Base-by-base conservation (phyloP, 2,113 vertebrate species). In the Indicator indicator region DNA sequence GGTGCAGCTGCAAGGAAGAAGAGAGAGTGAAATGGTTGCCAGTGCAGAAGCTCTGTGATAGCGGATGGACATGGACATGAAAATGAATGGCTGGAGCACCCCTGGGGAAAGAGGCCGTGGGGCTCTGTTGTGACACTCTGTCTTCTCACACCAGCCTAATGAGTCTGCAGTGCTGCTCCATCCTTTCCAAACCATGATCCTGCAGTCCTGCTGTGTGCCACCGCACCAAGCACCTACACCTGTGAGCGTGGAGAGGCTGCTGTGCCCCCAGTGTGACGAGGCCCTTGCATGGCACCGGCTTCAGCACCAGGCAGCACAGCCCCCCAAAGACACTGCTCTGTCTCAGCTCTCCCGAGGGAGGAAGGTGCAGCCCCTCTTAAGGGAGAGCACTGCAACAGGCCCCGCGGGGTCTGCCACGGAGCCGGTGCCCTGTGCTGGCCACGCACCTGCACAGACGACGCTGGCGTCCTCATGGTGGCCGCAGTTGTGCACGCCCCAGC, bases 71-170 rank as follows among this genome's bases (percentile, higher is more conserved):
- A 19, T 12, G 36, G 36, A 27, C 14, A 26, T 10, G 52, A 27
- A 26, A 55, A 55, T 4, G 11, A 3, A 56, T 23, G 28, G 28
- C 28, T 59, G 12, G 24, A 19, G 30, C 6, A 26, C 9, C 9
- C 33, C 24, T 7, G 18, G 21, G 11, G 1, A 9, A 5, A 28
- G 27, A 33, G 17, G 11, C 1, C 0, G 0, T 54, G 30, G 4
- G 48, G 11, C n/a, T 48, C 1, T 8, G 3, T 32, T 5, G 16
- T 38, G 12, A 1, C n/a, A 21, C 28, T 15, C 6, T 4, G 12
- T 3, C 6, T 46, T 2, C 50, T 26, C 18, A 44, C 9, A 15
- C 2, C 19, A 36, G 28, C 4, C 19, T 55, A 5, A 7, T 2
- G 0, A 6, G 24, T 33, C 8, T 6, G 23, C 36, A 33, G 13